These are phyloP conservation scores for Hydrozoanthus gracilis DNA, from an alignment of 92 coral and sea anemone species.

Conservation along the genomic window DNA sequence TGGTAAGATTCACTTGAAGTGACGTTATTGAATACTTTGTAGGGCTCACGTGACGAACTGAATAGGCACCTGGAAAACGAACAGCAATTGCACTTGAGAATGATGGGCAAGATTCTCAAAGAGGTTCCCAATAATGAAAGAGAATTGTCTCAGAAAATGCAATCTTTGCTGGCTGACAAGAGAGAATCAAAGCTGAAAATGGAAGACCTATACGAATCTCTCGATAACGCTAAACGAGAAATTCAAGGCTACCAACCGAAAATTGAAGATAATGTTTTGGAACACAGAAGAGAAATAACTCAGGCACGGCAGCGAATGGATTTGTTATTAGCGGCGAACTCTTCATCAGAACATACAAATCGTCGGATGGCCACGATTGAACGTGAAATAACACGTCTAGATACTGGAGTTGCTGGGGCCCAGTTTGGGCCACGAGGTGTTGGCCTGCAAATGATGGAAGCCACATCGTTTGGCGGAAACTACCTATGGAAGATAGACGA, in stretches of 20 bases:
- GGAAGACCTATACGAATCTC: slow-evolving; percentile 54
- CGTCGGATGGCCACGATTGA: slow-evolving; percentile 36
- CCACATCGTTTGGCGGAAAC: slow-evolving; percentile 75
- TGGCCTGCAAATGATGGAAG: slow-evolving; percentile 68
- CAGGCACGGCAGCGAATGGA: slow-evolving; percentile 49
- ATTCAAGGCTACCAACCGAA: slow-evolving; percentile 46
- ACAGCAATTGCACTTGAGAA: slow-evolving; percentile 60
- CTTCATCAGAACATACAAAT: slow-evolving; percentile 38
- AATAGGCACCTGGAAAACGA: slow-evolving; percentile 53
- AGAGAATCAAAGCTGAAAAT: slow-evolving; percentile 39
- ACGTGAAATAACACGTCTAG: slow-evolving; percentile 37
- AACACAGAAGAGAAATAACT: slow-evolving; percentile 61
- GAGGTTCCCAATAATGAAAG: background rate
- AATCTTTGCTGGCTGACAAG: slow-evolving; percentile 38
- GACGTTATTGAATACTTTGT: background rate
- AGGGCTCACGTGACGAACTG: slow-evolving; percentile 72
- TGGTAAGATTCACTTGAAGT: too few relatives aligned
- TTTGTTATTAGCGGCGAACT: slow-evolving; percentile 9
- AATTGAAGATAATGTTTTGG: slow-evolving; percentile 53
- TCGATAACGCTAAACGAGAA: slow-evolving; percentile 51
- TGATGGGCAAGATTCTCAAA: slow-evolving; percentile 42
- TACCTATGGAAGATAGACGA: slow-evolving; percentile 91
- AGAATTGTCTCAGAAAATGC: slow-evolving; percentile 38
- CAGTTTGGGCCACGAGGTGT: background rate
- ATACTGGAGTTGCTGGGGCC: background rate